Evolutionary conservation across 2,797 vertebrate genomes (phyloP).

Genomic region (Masticophis lateralis): DNA sequence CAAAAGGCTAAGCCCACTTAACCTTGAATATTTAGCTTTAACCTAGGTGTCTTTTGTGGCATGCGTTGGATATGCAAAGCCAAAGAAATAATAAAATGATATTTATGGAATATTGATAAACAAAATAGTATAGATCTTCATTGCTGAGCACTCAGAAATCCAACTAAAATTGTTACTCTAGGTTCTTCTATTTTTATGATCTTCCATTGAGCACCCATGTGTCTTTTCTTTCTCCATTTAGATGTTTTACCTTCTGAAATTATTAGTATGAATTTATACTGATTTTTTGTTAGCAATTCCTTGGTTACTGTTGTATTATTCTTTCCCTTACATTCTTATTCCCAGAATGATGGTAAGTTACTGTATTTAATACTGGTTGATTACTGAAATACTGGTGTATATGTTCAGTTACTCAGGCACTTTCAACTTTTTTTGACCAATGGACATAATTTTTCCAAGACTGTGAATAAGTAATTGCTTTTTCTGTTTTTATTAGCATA

Average conservation of each 20-base stretch:
- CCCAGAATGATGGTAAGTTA: no score
- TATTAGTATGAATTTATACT: no score
- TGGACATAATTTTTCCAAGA: no score
- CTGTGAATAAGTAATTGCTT: background rate
- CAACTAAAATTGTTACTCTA: background rate
- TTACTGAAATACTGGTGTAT: no score
- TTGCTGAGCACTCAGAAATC: background rate
- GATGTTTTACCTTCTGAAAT: no score
- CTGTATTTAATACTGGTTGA: no score
- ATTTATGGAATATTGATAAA: background rate
- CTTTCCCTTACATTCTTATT: background rate
- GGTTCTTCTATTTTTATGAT: background rate
- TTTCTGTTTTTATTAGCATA: background rate
- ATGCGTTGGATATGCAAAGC: background rate
- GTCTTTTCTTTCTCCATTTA: background rate
- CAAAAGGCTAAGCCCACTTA: background rate
- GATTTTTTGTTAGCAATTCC: background rate
- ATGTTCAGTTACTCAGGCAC: no score
- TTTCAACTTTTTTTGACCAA: no score
- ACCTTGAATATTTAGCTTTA: background rate
- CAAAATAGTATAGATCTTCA: background rate
- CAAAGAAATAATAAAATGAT: background rate
- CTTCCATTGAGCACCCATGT: background rate
- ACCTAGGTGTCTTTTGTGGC: background rate
- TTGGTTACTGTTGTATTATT: background rate